Evolutionary conservation across 2,888 invertebrate species (phyloP), one percentile per base, ranked within the genome.

Genomic region (Monoplex corrugatus): DNA sequence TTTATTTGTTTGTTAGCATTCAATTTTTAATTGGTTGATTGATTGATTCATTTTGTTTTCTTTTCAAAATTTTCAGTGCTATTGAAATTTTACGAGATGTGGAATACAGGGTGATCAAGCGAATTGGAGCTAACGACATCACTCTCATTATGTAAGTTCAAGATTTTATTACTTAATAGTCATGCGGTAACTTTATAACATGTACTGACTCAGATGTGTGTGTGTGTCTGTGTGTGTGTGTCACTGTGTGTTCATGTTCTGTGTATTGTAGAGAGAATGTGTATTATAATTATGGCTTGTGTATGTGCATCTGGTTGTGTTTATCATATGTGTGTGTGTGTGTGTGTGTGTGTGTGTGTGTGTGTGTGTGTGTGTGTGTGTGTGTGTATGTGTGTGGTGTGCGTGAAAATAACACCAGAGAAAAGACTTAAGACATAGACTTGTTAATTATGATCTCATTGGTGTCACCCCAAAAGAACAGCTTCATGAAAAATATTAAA

Each of bases 81-180:
- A 91, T 93, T 44, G 95, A 95, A 92, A 93, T 94, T 32, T 90
- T 94, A n/a, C 91, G 94, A 89, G 95, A 95, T 92, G 94, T 94
- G 44, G 95, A 95, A 90, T 95, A 95, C 93, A 93, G 95, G 91
- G 94, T 95, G 10, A 91, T 93, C 45, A 91, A 93, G 63, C 92
- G 89, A 35, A 91, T 92, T 78, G 92, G 92, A 86, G 91, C 91
- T 8, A 93, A 88, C 45, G 94, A 93, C 87, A 89, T 94, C 43
- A 93, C 93, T 23, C 90, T 95, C 23, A 91, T 94, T 35, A 93
- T 95, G 95, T 95, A 92, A 95, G 95, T 94, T 38, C 38, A 63
- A 23, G 8, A 68, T 6, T n/a, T n/a, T n/a, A n/a, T n/a, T n/a
- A n/a, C n/a, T n/a, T n/a, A n/a, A n/a, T n/a, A n/a, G n/a, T n/a